Conservation (phyloP, 2,888 invertebrate species). For the Nycteola revayana region DNA sequence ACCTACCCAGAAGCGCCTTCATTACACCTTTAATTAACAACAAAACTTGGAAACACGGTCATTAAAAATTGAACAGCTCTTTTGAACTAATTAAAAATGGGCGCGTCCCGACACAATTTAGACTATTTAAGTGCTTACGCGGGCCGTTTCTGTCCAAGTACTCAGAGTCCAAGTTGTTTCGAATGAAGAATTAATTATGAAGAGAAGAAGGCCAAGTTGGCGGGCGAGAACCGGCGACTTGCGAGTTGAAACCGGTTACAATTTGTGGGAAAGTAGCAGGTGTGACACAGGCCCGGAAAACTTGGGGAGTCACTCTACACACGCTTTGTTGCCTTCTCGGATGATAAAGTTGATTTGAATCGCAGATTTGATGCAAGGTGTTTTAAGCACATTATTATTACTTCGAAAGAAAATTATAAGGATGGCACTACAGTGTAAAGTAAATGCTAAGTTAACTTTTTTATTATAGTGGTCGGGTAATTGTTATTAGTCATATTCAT, state of each 20-base stretch:
- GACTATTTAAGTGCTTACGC: constrained; percentile 78
- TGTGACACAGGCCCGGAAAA: constrained; percentile 64
- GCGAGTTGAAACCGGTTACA: constrained; percentile 69
- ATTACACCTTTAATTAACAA: constrained; percentile 56
- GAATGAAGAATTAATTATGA: constrained; percentile 82
- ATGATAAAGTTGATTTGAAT: constrained; percentile 79
- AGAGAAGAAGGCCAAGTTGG: constrained; percentile 68
- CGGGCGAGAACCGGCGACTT: constrained; percentile 56
- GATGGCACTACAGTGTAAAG: too few species aligned
- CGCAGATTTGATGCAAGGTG: constrained; percentile 64
- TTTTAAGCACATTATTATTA: constrained; percentile 38
- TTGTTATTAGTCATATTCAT: too few species aligned
- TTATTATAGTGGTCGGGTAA: too few species aligned
- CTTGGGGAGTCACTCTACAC: constrained; percentile 59
- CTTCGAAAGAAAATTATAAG: too few species aligned
- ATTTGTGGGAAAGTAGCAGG: constrained; percentile 79
- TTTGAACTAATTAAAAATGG: constrained; percentile 79
- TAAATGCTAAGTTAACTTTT: too few species aligned
- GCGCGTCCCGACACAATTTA: constrained; percentile 74
- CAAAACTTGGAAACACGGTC: constrained; percentile 62
- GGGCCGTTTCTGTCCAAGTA: constrained; percentile 68
- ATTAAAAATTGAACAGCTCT: constrained; percentile 73
- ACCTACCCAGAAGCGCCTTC: constrained; percentile 32
- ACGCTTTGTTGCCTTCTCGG: constrained; percentile 76
- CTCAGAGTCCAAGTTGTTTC: constrained; percentile 72